A percentile compares a stretch with the other conserved stretches of the same genome.
These are phyloP conservation scores for Cylas formicarius DNA, from an alignment of 1,140 invertebrate genomes.

Conservation along the genomic window DNA sequence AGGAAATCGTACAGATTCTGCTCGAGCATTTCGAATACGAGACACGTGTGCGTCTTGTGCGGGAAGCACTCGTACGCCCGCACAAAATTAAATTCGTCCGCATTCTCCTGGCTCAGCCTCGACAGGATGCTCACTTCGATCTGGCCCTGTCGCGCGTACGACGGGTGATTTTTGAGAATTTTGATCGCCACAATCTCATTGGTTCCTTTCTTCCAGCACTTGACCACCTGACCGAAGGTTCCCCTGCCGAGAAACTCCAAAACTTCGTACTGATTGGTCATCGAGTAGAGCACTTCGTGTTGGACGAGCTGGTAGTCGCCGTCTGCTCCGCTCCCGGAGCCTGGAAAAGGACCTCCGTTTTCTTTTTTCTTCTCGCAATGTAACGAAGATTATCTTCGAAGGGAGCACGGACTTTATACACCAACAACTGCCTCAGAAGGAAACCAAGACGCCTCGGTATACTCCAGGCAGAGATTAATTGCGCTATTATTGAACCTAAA, in stretches of 20 bases:
- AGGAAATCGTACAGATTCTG: constrained; percentile 99
- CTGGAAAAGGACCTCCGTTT: too few species aligned
- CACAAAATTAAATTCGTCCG: constrained; percentile 99
- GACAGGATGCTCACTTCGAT: constrained; percentile 99
- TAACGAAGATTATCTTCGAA: too few species aligned
- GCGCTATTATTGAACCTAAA: too few species aligned
- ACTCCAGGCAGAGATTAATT: too few species aligned
- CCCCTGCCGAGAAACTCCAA: constrained; percentile 97
- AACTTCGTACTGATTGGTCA: constrained; percentile 90
- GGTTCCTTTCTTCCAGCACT: constrained; percentile 99
- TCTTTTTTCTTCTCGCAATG: too few species aligned
- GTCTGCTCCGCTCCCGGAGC: constrained; percentile 72
- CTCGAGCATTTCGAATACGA: constrained; percentile 99
- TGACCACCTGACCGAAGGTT: constrained; percentile 99
- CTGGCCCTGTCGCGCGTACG: constrained; percentile 94
- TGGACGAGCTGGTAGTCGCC: constrained; percentile 98
- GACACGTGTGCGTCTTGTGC: constrained; percentile 98
- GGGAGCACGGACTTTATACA: too few species aligned
- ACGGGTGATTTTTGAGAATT: constrained; percentile 99
- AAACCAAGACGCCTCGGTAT: too few species aligned
- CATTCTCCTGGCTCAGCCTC: constrained; percentile 96
- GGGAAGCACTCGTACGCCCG: constrained; percentile 99
- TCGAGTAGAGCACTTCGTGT: constrained; percentile 95
- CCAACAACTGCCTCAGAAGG: too few species aligned
- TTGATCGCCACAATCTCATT: constrained; percentile 99